Evolutionary conservation across 2,113 vertebrate genomes (phyloP), one percentile per base, ranked within the genome.

Genomic region (Colossoma macropomum): DNA sequence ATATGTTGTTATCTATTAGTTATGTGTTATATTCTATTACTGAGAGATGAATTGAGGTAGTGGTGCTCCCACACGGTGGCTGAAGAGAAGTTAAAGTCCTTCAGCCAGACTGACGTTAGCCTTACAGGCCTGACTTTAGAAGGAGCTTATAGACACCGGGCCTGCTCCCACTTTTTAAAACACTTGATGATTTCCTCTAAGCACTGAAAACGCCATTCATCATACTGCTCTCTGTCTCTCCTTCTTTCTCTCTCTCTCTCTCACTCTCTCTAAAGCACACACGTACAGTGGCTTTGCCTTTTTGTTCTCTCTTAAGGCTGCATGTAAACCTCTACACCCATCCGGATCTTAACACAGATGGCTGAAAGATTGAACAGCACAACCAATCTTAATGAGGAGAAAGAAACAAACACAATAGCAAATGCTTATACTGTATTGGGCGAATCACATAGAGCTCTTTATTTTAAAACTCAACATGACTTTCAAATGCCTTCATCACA

Each of bases 221-320:
- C 50, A 70, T 16, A 79, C 8, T 23, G 1, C 77, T 19, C 4
- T 32, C 9, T 41, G 23, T 38, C 41, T 45, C 9, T n/a, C 28
- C 32, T 32, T 34, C 0, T 69, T 32, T 68, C 63, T 48, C 25
- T 52, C 34, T 25, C 12, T 68, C 25, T 52, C 1, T 30, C 17
- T 50, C 62, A 13, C 54, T 59, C 54, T 34, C 23, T 77, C 5
- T 77, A 16, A 32, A 32, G 28, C 56, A 28, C 60, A 48, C 60
- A 48, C n/a, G 11, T 32, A 21, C 41, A 79, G 60, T 66, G 19
- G 84, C 27, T 79, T 63, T 71, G 34, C 62, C 16, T 4, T 27
- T 65, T 32, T 17, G 7, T 56, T 7, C 34, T 50, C 28, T 68
- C 6, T 48, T 45, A 60, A 56, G 34, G 19, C 27, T 62, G 7